Evolutionary conservation across 2,888 invertebrate genomes (phyloP).

Genomic region (Lasioglossum lativentre): DNA sequence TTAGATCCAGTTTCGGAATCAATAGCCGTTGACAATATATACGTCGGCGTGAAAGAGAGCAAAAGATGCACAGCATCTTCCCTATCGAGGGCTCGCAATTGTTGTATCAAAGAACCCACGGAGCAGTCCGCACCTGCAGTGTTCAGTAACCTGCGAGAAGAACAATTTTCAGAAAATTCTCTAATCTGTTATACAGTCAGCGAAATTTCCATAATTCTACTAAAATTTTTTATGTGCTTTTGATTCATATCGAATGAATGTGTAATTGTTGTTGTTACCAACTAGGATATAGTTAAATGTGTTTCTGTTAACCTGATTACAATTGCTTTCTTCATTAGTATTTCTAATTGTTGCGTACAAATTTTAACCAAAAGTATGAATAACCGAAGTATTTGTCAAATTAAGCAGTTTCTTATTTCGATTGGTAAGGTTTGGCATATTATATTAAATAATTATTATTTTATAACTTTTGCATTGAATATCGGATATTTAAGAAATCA

Average conservation of each 20-base stretch:
- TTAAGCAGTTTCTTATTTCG: not conserved
- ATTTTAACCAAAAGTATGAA: too few species aligned
- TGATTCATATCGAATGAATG: too few species aligned
- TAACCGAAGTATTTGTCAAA: too few species aligned
- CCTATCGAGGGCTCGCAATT: conserved; percentile 81
- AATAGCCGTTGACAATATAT: conserved; percentile 76
- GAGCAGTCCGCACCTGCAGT: conserved; percentile 81
- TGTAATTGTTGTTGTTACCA: too few species aligned
- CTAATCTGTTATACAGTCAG: not conserved
- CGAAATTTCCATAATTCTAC: too few species aligned
- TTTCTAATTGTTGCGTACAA: too few species aligned
- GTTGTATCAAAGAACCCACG: conserved; percentile 79
- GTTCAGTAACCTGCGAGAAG: conserved; percentile 76
- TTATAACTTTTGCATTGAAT: not conserved
- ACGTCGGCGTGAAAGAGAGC: conserved; percentile 80
- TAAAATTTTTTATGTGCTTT: too few species aligned
- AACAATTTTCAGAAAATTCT: not conserved
- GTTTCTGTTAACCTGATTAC: too few species aligned
- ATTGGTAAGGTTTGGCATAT: not conserved
- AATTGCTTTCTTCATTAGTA: too few species aligned
- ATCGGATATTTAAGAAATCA: not conserved
- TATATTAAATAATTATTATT: not conserved
- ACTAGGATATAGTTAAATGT: too few species aligned
- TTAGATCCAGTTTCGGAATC: conserved; percentile 83
- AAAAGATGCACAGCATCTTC: conserved; percentile 82